A percentile compares a stretch with the other conserved stretches of the same genome.
These are phyloP conservation scores for Pheosia gnoma DNA, from an alignment of 2,888 invertebrate genomes.

Conservation along the genomic window DNA sequence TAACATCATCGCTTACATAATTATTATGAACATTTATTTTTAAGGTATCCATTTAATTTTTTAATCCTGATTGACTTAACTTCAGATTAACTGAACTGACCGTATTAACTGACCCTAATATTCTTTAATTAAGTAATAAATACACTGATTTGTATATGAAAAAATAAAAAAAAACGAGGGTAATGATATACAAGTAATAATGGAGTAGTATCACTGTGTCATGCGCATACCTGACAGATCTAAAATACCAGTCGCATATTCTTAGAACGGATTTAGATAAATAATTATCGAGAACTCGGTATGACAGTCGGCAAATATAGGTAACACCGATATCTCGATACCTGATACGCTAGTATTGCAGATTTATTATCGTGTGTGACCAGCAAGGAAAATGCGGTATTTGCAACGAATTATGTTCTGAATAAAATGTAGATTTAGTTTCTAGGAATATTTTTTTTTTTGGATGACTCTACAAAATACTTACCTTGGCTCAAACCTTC, in stretches of 20 bases:
- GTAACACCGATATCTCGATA: constrained; percentile 14
- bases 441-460: no score
- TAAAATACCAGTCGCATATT: constrained; percentile 18
- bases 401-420: background rate
- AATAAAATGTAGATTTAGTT: no score
- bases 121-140: constrained; percentile 4
- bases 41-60: background rate
- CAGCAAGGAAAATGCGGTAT: constrained; percentile 7
- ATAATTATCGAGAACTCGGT: constrained; percentile 31
- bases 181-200: constrained; percentile 16
- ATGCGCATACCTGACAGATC: constrained; percentile 18
- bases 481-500: no score
- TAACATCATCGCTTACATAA: background rate
- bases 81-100: constrained; percentile 1
- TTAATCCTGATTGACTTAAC: constrained; percentile 5
- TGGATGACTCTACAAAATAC: no score
- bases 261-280: constrained; percentile 28
- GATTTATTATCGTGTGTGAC: constrained; percentile 15
- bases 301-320: constrained; percentile 18
- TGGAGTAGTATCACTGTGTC: constrained; percentile 23
- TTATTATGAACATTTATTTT: background rate
- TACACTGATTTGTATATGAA: background rate
- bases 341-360: constrained; percentile 14
- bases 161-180: background rate
- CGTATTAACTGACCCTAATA: background rate